Evolutionary conservation across 2,113 vertebrate species (phyloP).

Genomic region (Neogobius melanostomus): DNA sequence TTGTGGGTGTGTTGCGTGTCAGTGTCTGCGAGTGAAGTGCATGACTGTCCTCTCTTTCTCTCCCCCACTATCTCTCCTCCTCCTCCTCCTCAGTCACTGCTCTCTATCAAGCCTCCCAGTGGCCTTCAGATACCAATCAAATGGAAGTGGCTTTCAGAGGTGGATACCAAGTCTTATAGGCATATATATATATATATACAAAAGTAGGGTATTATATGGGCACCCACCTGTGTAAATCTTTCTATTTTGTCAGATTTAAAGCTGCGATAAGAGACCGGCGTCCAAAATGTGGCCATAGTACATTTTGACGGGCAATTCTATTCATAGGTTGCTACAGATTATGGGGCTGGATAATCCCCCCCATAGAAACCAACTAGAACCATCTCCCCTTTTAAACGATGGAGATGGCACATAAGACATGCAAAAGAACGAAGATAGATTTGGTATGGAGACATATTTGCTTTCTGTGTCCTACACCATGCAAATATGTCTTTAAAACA

Average conservation of each 20-base stretch:
- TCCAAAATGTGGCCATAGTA: neutral
- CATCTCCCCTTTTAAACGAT: neutral
- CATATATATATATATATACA: constrained; percentile 51
- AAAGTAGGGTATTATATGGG: constrained; percentile 1
- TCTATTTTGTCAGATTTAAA: neutral
- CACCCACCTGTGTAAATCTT: neutral
- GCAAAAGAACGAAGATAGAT: neutral
- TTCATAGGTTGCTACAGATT: neutral
- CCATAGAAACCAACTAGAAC: neutral
- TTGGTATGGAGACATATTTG: neutral
- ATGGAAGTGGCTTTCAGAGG: constrained; percentile 36
- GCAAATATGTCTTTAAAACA: too few relatives aligned
- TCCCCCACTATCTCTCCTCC: constrained; percentile 15
- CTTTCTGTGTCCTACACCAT: neutral
- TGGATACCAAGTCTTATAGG: constrained; percentile 27
- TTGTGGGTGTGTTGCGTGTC: constrained; percentile 44
- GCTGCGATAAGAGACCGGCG: neutral
- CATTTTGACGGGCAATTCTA: neutral
- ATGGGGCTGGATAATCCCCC: neutral
- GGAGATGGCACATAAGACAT: neutral
- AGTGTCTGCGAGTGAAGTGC: constrained; percentile 40
- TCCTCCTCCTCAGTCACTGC: constrained; percentile 33
- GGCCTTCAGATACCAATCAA: constrained; percentile 54
- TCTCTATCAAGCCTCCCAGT: constrained; percentile 53
- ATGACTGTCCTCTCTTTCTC: constrained; percentile 31